phyloP scores from a whole-genome alignment of 2,797 vertebrate species.

The Antrozous pallidus region DNA sequence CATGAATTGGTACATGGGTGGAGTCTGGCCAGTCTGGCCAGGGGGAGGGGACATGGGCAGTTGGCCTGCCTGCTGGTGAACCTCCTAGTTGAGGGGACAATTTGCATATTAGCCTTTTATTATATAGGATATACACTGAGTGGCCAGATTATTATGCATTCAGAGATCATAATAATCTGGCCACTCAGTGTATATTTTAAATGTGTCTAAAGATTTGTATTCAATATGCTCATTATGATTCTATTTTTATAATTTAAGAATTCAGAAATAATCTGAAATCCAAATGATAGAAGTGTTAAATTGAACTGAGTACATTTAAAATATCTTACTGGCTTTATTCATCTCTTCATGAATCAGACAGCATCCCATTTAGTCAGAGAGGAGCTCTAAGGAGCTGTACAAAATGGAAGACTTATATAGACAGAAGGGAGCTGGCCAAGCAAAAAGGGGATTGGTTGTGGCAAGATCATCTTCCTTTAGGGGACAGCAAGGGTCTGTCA shows the following conservation, averaged over 20 bases:
- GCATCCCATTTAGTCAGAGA: background rate
- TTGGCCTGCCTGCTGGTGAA: too few relatives aligned
- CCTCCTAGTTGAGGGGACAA: too few relatives aligned
- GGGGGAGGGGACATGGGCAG: too few relatives aligned
- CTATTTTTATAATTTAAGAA: background rate
- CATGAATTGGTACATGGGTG: too few relatives aligned
- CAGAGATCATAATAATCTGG: too few relatives aligned
- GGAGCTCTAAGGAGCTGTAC: background rate
- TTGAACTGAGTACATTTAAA: background rate
- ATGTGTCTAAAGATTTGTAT: background rate
- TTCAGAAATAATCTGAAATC: slow-evolving; percentile 7
- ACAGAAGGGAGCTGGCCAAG: background rate
- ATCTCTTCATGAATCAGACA: background rate
- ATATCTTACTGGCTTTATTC: background rate
- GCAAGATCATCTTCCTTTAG: background rate
- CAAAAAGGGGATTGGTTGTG: background rate
- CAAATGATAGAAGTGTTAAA: background rate
- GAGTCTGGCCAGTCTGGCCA: too few relatives aligned
- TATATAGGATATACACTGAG: too few relatives aligned
- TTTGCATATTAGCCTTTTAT: too few relatives aligned
- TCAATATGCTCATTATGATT: background rate
- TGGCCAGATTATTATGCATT: too few relatives aligned
- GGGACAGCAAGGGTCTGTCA: background rate
- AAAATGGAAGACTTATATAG: background rate
- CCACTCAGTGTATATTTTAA: background rate